These are phyloP conservation scores for Ostrea edulis DNA, from an alignment of 1,140 invertebrate genomes.

Conservation along the genomic window DNA sequence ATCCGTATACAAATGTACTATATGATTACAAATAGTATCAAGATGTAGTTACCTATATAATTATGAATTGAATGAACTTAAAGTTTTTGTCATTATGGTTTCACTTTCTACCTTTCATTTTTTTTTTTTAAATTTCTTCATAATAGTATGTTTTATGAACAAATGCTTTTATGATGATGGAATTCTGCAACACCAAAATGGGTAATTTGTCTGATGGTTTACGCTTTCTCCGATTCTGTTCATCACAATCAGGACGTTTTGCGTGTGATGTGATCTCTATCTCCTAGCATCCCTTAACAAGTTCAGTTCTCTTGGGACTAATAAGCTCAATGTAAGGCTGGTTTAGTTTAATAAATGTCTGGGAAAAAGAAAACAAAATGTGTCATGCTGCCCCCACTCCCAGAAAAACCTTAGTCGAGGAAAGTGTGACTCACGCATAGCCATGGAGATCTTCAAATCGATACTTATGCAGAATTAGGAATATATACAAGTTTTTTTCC, in stretches of 20 bases:
- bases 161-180: too few relatives aligned
- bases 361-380: background rate
- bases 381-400: background rate
- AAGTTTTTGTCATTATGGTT: too few relatives aligned
- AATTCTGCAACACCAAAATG: too few relatives aligned
- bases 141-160: too few relatives aligned
- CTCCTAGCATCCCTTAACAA: background rate
- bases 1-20: background rate
- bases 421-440: background rate
- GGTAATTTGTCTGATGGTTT: background rate
- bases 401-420: background rate
- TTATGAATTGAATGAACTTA: too few relatives aligned
- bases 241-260: background rate
- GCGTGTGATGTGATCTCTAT: background rate
- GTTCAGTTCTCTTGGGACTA: background rate
- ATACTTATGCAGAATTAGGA: background rate
- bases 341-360: background rate
- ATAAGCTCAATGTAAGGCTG: slow-evolving; percentile 13
- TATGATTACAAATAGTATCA: too few relatives aligned
- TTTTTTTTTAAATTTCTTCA: too few relatives aligned
- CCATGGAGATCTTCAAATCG: background rate
- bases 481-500: background rate
- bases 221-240: background rate
- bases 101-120: too few relatives aligned
- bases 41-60: too few relatives aligned